These are phyloP conservation scores for Mnemiopsis leidyi DNA, from an alignment of 37 sponge, comb jelly and placozoan species.

Conservation along the genomic window DNA sequence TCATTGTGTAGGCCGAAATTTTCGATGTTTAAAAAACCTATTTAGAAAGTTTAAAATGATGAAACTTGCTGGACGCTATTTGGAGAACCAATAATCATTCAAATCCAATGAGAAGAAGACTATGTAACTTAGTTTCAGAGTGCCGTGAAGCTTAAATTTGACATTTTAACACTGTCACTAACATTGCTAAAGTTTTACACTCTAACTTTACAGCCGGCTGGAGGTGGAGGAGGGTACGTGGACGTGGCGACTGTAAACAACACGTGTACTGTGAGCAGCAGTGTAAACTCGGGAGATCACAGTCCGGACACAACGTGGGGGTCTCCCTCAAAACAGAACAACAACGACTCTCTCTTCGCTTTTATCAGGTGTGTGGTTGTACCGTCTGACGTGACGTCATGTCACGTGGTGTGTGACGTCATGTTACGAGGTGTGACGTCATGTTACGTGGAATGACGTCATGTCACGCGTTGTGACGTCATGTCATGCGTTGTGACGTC, in stretches of 20 bases:
- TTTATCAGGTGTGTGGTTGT: background rate
- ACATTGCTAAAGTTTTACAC: too few species aligned
- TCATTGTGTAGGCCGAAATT: too few species aligned
- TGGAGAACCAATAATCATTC: too few species aligned
- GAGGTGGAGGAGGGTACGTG: conserved; percentile 26
- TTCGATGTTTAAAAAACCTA: too few species aligned
- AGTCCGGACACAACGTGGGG: background rate
- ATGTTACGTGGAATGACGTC: background rate
- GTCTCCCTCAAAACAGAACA: conserved; percentile 6
- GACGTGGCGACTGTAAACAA: background rate
- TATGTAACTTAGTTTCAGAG: too few species aligned
- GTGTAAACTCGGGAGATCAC: background rate
- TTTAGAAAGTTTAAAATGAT: too few species aligned
- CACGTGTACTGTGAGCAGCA: background rate
- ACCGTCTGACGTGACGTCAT: background rate
- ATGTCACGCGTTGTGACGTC: background rate
- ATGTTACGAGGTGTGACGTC: background rate
- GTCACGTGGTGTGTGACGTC: background rate
- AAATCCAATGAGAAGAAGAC: too few species aligned
- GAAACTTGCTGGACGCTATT: too few species aligned
- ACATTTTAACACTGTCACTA: too few species aligned
- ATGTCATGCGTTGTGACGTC: too few species aligned
- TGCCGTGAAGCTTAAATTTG: too few species aligned
- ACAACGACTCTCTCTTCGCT: conserved; percentile 41
- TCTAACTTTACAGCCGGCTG: too few species aligned